Percentiles rank a stretch among this genome's conserved stretches.
phyloP scores from a whole-genome alignment of 2,888 invertebrate species.

The Orchesella flavescens region DNA sequence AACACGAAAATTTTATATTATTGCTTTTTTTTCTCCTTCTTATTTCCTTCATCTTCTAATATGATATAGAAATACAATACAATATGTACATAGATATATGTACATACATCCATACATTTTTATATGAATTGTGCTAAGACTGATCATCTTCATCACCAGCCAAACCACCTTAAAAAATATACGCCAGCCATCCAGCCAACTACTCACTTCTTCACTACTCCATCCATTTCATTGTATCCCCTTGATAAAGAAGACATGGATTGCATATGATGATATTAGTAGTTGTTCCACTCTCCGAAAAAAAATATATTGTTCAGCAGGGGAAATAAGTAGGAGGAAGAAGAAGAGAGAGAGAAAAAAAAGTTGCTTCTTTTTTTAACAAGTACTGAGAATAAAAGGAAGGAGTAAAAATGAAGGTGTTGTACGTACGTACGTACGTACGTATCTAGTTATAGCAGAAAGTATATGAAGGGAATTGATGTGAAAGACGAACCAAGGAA shows the following conservation, averaged over 20 bases:
- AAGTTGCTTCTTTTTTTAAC: constrained; percentile 44
- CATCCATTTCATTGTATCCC: not conserved
- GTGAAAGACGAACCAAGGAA: constrained; percentile 29
- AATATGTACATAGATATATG: no score
- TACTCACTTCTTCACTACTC: not conserved
- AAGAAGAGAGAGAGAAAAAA: constrained; percentile 43
- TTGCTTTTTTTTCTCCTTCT: constrained; percentile 29
- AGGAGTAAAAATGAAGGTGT: constrained; percentile 21
- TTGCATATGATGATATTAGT: no score
- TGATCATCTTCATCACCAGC: constrained; percentile 36
- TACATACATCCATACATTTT: no score
- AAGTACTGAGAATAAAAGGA: constrained; percentile 19
- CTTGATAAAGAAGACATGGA: no score
- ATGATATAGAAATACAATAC: constrained; percentile 37
- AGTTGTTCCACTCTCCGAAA: constrained; percentile 7
- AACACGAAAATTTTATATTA: constrained; percentile 32
- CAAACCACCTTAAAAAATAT: not conserved
- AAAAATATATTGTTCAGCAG: constrained; percentile 57
- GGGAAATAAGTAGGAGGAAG: constrained; percentile 39
- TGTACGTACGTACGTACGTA: not conserved
- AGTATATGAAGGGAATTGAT: constrained; percentile 21
- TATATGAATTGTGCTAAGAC: constrained; percentile 28
- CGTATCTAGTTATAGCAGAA: no score
- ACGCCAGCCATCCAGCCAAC: no score
- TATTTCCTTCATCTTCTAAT: constrained; percentile 2